phyloP scores from a whole-genome alignment of 1,140 invertebrate genomes.

The Metopolophium dirhodum region DNA sequence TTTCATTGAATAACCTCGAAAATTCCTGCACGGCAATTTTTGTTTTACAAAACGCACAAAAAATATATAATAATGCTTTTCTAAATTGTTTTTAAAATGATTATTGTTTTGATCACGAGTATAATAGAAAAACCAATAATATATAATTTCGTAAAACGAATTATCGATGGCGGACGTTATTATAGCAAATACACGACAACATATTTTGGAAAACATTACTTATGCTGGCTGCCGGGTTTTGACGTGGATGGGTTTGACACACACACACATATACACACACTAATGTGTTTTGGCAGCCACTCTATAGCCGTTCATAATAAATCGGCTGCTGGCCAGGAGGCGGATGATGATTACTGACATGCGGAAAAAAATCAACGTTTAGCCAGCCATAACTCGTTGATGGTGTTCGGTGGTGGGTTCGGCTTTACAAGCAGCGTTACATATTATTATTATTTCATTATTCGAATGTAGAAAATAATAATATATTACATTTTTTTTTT shows the following conservation, averaged over 20 bases:
- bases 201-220: constrained; percentile 17
- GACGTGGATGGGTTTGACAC: neutral
- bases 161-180: neutral
- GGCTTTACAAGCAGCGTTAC: neutral
- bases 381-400: neutral
- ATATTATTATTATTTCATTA: neutral
- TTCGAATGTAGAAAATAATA: neutral
- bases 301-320: constrained; percentile 1
- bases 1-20: neutral
- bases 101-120: neutral
- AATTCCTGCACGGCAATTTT: neutral
- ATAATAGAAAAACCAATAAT: neutral
- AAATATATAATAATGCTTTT: neutral
- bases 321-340: neutral
- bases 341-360: constrained; percentile 34
- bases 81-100: neutral
- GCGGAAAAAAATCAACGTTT: constrained; percentile 16
- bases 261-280: neutral
- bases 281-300: neutral
- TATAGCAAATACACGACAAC: neutral
- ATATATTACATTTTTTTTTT: neutral
- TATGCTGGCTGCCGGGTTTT: neutral
- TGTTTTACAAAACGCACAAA: neutral
- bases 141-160: neutral
- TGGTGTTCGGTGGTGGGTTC: neutral